These are phyloP conservation scores for Chelonus formosanus DNA, from an alignment of 2,888 invertebrate species.

Conservation along the genomic window DNA sequence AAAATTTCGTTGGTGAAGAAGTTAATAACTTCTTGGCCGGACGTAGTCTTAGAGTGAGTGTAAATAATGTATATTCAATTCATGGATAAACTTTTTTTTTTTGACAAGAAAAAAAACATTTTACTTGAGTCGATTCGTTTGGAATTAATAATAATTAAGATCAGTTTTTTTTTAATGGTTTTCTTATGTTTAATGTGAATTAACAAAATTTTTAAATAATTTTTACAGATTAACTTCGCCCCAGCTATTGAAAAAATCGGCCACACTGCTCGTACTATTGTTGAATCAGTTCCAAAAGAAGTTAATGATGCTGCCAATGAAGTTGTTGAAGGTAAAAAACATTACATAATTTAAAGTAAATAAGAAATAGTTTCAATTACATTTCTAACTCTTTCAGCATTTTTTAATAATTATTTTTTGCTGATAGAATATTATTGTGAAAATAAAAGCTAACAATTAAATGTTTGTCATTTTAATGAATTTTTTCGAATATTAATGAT, in stretches of 20 bases:
- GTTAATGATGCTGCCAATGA: slow-evolving; percentile 69
- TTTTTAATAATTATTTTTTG: no score
- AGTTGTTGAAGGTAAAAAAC: slow-evolving; percentile 68
- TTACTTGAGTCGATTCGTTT: background rate
- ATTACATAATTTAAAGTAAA: background rate
- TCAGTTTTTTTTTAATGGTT: slow-evolving; percentile 4
- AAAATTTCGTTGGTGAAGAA: slow-evolving; percentile 69
- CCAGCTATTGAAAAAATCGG: slow-evolving; percentile 62
- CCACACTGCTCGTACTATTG: slow-evolving; percentile 64
- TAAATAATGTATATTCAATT: slow-evolving; percentile 35
- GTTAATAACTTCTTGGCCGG: slow-evolving; percentile 69
- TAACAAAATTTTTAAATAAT: no score
- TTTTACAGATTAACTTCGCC: slow-evolving; percentile 58
- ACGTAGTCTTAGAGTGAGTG: slow-evolving; percentile 62
- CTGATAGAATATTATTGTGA: no score
- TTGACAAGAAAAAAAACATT: background rate
- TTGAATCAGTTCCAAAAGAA: slow-evolving; percentile 69
- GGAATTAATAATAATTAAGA: background rate
- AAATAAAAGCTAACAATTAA: no score
- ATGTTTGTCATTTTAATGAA: no score
- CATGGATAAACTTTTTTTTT: background rate
- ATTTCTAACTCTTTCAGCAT: no score
- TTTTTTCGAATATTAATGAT: no score
- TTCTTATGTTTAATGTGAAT: no score
- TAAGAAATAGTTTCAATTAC: background rate